Conservation (phyloP, 2,113 vertebrate species). For the Dryoscopus gambensis region DNA sequence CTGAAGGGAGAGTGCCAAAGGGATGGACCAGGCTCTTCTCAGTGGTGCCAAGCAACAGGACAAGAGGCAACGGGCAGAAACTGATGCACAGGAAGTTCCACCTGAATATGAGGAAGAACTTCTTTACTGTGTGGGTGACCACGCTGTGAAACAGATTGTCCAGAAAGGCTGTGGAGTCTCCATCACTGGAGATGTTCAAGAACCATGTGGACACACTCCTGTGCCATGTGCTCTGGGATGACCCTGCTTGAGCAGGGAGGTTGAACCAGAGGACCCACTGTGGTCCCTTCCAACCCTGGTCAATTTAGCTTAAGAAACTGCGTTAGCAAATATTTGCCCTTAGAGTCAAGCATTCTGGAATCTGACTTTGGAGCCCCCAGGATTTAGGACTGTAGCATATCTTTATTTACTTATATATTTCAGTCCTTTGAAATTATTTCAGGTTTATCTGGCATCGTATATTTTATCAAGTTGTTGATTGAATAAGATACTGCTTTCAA, state of each 20-base stretch:
- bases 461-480: not conserved
- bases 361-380: not conserved
- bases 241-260: not conserved
- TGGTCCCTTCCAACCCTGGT: not conserved
- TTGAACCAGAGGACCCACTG: not conserved
- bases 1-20: not conserved
- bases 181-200: not conserved
- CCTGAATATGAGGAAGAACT: not conserved
- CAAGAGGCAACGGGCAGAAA: not conserved
- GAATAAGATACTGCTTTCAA: not conserved
- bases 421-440: not conserved
- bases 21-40: not conserved
- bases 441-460: not conserved
- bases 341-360: not conserved
- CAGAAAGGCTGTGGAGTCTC: not conserved
- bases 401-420: not conserved
- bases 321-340: not conserved
- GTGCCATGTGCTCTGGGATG: not conserved
- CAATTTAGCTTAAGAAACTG: not conserved
- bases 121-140: not conserved
- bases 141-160: accelerated
- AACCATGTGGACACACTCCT: not conserved
- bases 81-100: not conserved
- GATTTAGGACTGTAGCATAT: not conserved
- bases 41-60: not conserved